phyloP scores from a whole-genome alignment of 2,113 vertebrate species.

The Austrofundulus limnaeus region DNA sequence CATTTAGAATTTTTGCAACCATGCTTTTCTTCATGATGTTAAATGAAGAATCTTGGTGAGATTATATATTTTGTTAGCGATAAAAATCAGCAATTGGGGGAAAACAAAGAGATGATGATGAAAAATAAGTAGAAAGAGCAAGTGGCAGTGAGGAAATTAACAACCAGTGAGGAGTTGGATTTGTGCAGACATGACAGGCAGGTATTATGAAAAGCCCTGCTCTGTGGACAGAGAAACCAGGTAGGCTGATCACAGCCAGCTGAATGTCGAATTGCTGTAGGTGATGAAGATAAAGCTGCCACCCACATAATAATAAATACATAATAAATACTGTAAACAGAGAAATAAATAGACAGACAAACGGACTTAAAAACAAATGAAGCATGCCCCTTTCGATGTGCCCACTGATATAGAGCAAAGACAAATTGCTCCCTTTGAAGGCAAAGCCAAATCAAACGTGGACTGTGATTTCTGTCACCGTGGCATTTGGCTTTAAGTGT shows the following conservation, averaged over 20 bases:
- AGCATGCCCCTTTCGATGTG: slow-evolving; percentile 60
- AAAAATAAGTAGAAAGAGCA: not conserved
- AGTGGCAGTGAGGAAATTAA: slow-evolving; percentile 47
- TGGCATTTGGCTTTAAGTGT: slow-evolving; percentile 59
- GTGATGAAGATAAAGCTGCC: slow-evolving; percentile 54
- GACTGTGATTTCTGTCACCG: slow-evolving; percentile 68
- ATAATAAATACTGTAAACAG: slow-evolving; percentile 42
- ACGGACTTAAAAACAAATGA: slow-evolving; percentile 15
- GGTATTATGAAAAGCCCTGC: slow-evolving; percentile 49
- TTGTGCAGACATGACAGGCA: slow-evolving; percentile 39
- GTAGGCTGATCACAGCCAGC: slow-evolving; percentile 53
- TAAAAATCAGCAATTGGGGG: slow-evolving; percentile 15
- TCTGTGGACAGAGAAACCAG: slow-evolving; percentile 51
- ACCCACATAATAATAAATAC: no score
- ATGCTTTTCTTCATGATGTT: slow-evolving; percentile 17
- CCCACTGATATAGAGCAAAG: slow-evolving; percentile 64
- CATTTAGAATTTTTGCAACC: slow-evolving; percentile 14
- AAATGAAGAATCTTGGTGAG: not conserved
- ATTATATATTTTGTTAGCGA: not conserved
- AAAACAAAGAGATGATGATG: slow-evolving; percentile 28
- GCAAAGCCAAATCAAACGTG: slow-evolving; percentile 66
- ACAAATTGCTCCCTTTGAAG: slow-evolving; percentile 74
- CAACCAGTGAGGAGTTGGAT: slow-evolving; percentile 26
- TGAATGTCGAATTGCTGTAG: slow-evolving; percentile 56
- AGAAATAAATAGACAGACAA: slow-evolving; percentile 18